Base-by-base conservation (phyloP, 2,888 invertebrate species). In the Tuberolachnus salignus region DNA sequence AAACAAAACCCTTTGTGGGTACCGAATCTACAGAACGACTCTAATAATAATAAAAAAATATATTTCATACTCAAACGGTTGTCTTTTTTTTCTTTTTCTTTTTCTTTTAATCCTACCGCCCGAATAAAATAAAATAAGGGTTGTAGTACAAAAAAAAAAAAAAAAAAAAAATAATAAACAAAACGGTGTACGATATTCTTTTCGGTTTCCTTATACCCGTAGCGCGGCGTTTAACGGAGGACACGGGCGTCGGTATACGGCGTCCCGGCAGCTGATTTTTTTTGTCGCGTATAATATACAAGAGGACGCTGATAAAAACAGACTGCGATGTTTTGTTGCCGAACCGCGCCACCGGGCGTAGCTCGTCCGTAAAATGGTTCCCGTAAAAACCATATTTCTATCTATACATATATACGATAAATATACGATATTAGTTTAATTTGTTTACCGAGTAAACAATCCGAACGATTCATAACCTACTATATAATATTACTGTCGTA, bases 331-430 rank as follows among this genome's bases (percentile, higher is more conserved):
- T 78, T n/a, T 78, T 78, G 78, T 42, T 49, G 67, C 51, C 59
- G 67, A 78, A 78, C n/a, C n/a, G n/a, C 42, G n/a, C 78, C 59
- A 59, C 69, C 78, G 78, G n/a, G 69, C 69, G 59, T 49, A 53
- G 21, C 64, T 74, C 73, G 64, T 69, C 78, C 78, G 78, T 78
- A 53, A 78, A 78, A 78, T 78, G 69, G 49, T 61, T 69, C 69
- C 19, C 6, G n/a, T 19, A 26, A 66, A 19, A 66, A 51, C 16
- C 16, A 3, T 4, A 34, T 3, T 6, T 53, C n/a, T 49, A 21
- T 66, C 26, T 46, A 53, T 44, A 21, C 34, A 57, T 49, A 21
- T 44, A 42, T 64, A 14, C 53, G 19, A 67, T 46, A 34, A 66
- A 66, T 46, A 34, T 66, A 75, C 42, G 69, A 78, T 78, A 78